Evolutionary conservation across 2,113 vertebrate species (phyloP), one percentile per base, ranked within the genome.

Genomic region (Chaetorhynchus papuensis): DNA sequence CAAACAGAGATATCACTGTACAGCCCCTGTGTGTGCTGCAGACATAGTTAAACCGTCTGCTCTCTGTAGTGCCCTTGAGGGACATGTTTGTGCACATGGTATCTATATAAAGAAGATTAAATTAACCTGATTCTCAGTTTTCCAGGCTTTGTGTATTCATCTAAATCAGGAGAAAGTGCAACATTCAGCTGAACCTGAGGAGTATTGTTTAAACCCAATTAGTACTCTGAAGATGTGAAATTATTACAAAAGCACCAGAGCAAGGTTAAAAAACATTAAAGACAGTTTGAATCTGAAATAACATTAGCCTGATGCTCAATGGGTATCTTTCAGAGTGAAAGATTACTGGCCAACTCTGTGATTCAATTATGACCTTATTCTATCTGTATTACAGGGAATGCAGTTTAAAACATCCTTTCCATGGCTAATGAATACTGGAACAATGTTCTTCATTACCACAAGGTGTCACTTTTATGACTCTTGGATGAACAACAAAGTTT

Each of bases 381-480:
- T 54, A 8, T 28, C 54, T 49, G 15, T 33, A 16, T 76, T 13
- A 11, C 6, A n/a, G 27, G 56, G 52, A 89, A 64, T 13, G 33
- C 42, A 44, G 11, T 66, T 80, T 65, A 61, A 83, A 77, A 60
- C 19, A 71, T 3, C 12, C 13, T 83, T 63, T 49, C 1, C 0
- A 26, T 12, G 15, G 13, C 19, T 41, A 26, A n/a, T 13, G 23
- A 69, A 17, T 63, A 39, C 13, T 28, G n/a, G 21, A 65, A 83
- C 69, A 93, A 83, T 93, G 76, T 35, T 50, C 28, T 72, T 83
- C 42, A 26, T 35, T 82, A 89, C 97, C 97, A 97, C 95, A 92
- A 2, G 96, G 66, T 96, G 98, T 97, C 97, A 89, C 94, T 87
- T 93, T 92, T 61, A 89, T 56, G 85, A 94, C 37, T 87, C 83